These are phyloP conservation scores for Galbula dea DNA, from an alignment of 2,113 vertebrate genomes.

Conservation along the genomic window DNA sequence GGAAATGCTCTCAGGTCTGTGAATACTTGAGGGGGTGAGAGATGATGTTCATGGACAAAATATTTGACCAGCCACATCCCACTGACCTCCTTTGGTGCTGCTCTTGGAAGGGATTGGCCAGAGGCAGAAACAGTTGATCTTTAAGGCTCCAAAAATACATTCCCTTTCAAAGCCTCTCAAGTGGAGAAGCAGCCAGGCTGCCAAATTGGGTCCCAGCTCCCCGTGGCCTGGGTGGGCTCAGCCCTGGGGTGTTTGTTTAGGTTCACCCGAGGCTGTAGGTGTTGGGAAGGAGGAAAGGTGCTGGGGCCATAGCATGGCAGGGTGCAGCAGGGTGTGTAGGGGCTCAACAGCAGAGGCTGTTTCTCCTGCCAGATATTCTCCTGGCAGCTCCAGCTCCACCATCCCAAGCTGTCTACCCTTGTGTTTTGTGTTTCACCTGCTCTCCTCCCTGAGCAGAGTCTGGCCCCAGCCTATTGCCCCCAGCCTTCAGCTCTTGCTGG, in stretches of 20 bases:
- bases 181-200: not conserved
- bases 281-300: not conserved
- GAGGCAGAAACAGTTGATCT: conserved; percentile 31
- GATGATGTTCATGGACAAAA: conserved; percentile 43
- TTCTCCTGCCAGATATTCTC: not conserved
- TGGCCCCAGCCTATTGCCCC: too few relatives aligned
- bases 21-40: conserved; percentile 53
- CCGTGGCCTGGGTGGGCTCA: not conserved
- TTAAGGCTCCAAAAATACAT: conserved; percentile 58
- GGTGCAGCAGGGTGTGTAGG: not conserved
- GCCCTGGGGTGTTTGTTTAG: accelerated
- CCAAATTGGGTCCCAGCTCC: not conserved
- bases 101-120: conserved; percentile 5
- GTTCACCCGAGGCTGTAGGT: not conserved
- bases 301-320: accelerated
- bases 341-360: not conserved
- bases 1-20: conserved; percentile 57
- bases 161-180: conserved; percentile 37
- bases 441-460: not conserved
- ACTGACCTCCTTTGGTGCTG: conserved; percentile 54
- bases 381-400: not conserved
- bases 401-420: not conserved
- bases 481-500: too few relatives aligned
- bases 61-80: conserved; percentile 59
- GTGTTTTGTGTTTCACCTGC: not conserved